Evolutionary conservation across 2,113 vertebrate genomes (phyloP).

Genomic region (Agapornis roseicollis): DNA sequence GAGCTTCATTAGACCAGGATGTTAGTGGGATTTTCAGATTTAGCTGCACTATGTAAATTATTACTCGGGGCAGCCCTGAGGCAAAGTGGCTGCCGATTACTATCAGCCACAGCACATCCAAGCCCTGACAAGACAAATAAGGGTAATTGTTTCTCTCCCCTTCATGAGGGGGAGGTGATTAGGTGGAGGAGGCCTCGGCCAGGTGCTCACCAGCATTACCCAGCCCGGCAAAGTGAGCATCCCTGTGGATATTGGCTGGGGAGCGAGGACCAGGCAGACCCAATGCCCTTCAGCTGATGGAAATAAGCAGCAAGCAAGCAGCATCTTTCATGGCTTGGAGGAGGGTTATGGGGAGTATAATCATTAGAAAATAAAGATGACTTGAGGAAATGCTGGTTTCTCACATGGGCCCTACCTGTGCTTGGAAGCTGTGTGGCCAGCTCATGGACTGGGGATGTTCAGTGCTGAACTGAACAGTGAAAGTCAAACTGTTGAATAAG

Average conservation of each 20-base stretch:
- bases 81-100: slow-evolving; percentile 4
- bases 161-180: slow-evolving; percentile 12
- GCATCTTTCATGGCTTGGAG: background rate
- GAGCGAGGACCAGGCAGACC: background rate
- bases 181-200: background rate
- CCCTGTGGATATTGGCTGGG: background rate
- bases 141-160: background rate
- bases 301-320: background rate
- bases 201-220: background rate
- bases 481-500: background rate
- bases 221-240: background rate
- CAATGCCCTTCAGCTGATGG: background rate
- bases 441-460: background rate
- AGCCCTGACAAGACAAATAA: slow-evolving; percentile 36
- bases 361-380: background rate
- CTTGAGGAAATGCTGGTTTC: background rate
- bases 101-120: background rate
- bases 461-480: background rate
- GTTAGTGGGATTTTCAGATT: slow-evolving; percentile 10
- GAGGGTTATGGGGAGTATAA: background rate
- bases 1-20: slow-evolving; percentile 46
- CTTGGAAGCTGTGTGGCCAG: background rate
- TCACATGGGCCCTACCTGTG: fast-evolving
- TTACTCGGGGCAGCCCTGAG: slow-evolving; percentile 41
- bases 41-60: slow-evolving; percentile 31